Base-by-base conservation (phyloP, 37 sponge, comb jelly and placozoan species). In the Beroe forskalii region DNA sequence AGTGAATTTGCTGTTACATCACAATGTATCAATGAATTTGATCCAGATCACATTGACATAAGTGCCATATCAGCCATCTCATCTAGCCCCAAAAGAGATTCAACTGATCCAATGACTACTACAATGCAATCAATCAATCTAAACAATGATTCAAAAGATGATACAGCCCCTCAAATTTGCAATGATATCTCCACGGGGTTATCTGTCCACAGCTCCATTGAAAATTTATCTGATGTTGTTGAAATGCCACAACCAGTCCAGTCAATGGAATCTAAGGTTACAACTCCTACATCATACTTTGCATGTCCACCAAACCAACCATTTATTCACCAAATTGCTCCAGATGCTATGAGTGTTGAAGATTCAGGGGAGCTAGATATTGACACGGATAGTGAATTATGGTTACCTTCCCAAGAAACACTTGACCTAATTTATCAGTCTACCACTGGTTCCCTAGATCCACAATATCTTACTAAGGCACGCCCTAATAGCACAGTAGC, bases 11-110 rank as follows among this genome's bases (percentile, higher is more conserved):
- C n/a, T n/a, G n/a, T n/a, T n/a, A n/a, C n/a, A n/a, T n/a, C n/a
- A n/a, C n/a, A n/a, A 27, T 17, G 32, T 69, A 37, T 2, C 33
- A 14, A 3, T 2, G 32, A 37, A 2, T 27, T 69, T 4, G 72
- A 69, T 69, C 72, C 72, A 14, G 72, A 69, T 36, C 72, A 69
- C 32, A 69, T 69, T 69, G 72, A 69, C 17, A 69, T 69, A 32
- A 69, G 72, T 33, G 12, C 32, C 4, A 36, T 69, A 69, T 33
- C n/a, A 24, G 25, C 14, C 4, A 30, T 3, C 25, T 24, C 17
- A 28, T 32, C 33, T 69, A 20, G 32, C 72, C 19, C 4, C 20
- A 69, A 69, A 32, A 69, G 6, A 28, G 25, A 36, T 69, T 9
- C 35, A 6, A 69, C 32, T 20, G 39, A 69, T 12, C 17, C 2